These are phyloP conservation scores for Hycleus cichorii DNA, from an alignment of 1,140 invertebrate genomes.

Conservation along the genomic window DNA sequence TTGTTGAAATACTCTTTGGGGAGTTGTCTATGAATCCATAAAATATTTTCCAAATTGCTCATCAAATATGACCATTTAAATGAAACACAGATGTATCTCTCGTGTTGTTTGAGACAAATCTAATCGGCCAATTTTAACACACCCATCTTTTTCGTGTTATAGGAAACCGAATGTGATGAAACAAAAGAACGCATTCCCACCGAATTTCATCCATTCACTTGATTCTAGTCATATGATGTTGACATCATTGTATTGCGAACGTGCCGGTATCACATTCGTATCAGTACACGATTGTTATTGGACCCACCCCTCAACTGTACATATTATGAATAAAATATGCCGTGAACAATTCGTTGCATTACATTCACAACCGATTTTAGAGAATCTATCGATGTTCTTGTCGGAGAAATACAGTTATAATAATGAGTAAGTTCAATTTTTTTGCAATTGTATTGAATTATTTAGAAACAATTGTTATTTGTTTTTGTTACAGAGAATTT, in stretches of 20 bases:
- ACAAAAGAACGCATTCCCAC: slow-evolving; percentile 97
- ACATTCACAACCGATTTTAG: slow-evolving; percentile 86
- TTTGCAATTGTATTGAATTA: slow-evolving; percentile 1
- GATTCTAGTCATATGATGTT: slow-evolving; percentile 99
- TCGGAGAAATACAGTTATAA: slow-evolving; percentile 56
- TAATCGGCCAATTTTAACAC: too few species aligned
- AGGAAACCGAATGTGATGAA: slow-evolving; percentile 82
- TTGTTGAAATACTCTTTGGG: too few species aligned
- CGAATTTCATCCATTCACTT: slow-evolving; percentile 98
- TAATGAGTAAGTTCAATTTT: slow-evolving; percentile 45
- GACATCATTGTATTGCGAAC: slow-evolving; percentile 81
- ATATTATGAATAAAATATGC: slow-evolving; percentile 89
- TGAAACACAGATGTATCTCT: too few species aligned
- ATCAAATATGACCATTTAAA: too few species aligned
- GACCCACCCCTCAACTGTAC: slow-evolving; percentile 88
- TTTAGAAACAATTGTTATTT: too few species aligned
- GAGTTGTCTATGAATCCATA: too few species aligned
- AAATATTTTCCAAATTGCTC: too few species aligned
- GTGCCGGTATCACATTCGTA: slow-evolving; percentile 80
- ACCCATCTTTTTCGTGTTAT: slow-evolving; percentile 24
- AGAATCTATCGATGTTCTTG: slow-evolving; percentile 77
- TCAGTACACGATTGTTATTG: slow-evolving; percentile 99
- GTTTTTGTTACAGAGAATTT: slow-evolving; percentile 49
- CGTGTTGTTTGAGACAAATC: too few species aligned
- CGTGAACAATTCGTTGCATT: slow-evolving; percentile 93